Evolutionary conservation across 2,888 invertebrate species (phyloP), one percentile per base, ranked within the genome.

Genomic region (Xanthia icteritia): DNA sequence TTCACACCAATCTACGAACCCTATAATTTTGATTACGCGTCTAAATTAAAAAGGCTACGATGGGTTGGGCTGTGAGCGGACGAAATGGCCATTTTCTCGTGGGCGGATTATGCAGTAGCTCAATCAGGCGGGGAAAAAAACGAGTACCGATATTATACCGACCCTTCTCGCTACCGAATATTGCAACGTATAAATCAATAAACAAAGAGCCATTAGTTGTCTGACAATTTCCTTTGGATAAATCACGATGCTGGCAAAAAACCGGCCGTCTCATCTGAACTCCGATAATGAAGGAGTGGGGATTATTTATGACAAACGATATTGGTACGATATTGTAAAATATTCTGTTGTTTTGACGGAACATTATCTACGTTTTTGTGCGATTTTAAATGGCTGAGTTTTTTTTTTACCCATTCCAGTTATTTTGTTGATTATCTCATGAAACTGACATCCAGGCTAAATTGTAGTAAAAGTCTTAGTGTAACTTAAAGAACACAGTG

Each of bases 161-260:
- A 93, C 92, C 88, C 93, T 93, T 90, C 93, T 89, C 91, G 96
- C 96, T 96, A 95, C 96, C 95, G 95, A 96, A 95, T 95, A 96
- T 96, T 95, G 94, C 94, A 90, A 92, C 92, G 92, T 93, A 96
- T 96, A 95, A 96, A 96, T 96, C 96, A 96, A 96, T 96, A 95
- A 95, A 96, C 96, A 96, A 96, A 96, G 95, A 96, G 88, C 94
- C 96, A 96, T 96, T 95, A 95, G 95, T 94, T 95, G 95, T 95
- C 96, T 94, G 93, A 95, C 96, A 95, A 95, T 96, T 95, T 96
- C 96, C 96, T 95, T 92, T 94, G 95, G 95, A 95, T 96, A 96
- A 96, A 96, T 96, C 96, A 96, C 96, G 93, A 86, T 61, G 81
- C 81, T 83, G 84, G 89, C 90, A 94, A 95, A 95, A 96, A 96